These are phyloP conservation scores for Schrankia costaestrigalis DNA, from an alignment of 2,888 invertebrate genomes.

Conservation along the genomic window DNA sequence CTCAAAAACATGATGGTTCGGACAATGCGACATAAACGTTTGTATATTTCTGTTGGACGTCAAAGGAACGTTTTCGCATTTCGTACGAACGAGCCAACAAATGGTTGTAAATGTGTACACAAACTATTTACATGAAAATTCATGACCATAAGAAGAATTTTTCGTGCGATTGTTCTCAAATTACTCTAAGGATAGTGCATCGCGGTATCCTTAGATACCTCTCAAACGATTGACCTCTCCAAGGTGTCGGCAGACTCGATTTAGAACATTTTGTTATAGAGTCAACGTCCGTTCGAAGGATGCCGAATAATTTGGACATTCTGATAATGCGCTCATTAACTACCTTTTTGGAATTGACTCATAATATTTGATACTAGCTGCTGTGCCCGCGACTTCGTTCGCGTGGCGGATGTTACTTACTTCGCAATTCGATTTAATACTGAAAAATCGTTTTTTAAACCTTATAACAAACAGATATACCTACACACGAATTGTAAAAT, in stretches of 20 bases:
- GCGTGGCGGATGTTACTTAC: too few relatives aligned
- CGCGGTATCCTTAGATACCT: constrained; percentile 27
- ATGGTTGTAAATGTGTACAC: constrained; percentile 58
- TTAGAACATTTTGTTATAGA: constrained; percentile 43
- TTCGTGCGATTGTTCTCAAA: constrained; percentile 38
- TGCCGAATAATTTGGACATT: constrained; percentile 54
- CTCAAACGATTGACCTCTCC: constrained; percentile 22
- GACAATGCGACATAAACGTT: constrained; percentile 72
- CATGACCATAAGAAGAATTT: constrained; percentile 35
- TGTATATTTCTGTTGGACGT: constrained; percentile 51
- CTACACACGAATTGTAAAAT: too few relatives aligned
- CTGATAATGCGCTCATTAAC: constrained; percentile 60
- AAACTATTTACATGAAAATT: constrained; percentile 42
- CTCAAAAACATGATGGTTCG: constrained; percentile 43
- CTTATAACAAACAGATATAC: too few relatives aligned
- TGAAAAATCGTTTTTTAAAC: too few relatives aligned
- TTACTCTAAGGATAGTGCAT: constrained; percentile 19
- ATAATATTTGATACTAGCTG: constrained; percentile 45
- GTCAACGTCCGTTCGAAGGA: constrained; percentile 51
- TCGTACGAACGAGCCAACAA: constrained; percentile 50
- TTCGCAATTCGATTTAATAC: too few relatives aligned
- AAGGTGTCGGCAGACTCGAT: constrained; percentile 33
- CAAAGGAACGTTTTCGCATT: constrained; percentile 59
- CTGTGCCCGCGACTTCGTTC: too few relatives aligned
- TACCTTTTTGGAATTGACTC: constrained; percentile 53